Base-by-base conservation (phyloP, 2,113 vertebrate species). In the Chrysochloris asiatica region DNA sequence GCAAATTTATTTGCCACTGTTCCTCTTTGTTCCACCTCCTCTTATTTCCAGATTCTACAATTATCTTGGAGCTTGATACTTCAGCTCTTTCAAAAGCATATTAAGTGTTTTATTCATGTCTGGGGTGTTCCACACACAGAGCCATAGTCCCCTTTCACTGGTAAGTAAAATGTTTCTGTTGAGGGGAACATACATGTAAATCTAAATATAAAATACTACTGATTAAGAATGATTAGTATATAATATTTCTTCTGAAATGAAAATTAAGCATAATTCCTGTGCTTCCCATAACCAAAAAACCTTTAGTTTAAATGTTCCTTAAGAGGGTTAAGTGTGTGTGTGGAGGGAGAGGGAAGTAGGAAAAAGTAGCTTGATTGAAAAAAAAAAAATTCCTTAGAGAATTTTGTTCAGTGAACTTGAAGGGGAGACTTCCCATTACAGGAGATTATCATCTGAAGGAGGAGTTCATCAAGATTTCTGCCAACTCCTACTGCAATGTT, bases 151-250 rank as follows among this genome's bases (percentile, higher is more conserved):
- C n/a, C 21, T 79, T 90, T 73, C 87, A 59, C 45, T 85, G 1
- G 48, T 84, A 22, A 30, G 16, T 84, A 38, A 88, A 30, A 83
- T 87, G 8, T 84, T 88, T 72, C 78, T 90, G 4, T 10, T 80
- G 50, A 59, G 36, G 89, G 47, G 90, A 83, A 45, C 50, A 38
- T 65, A 75, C 14, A 26, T 52, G 43, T 85, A 89, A 83, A 30
- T 14, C 69, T 85, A 82, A 82, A 67, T 67, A 41, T 86, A 89
- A 86, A 81, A 80, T 92, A 36, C 38, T 73, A n/a, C 22, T 65
- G 16, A 65, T 73, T 65, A 86, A 80, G 45, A 73, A 38, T 22
- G 30, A 65, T 50, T 30, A 63, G 63, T 56, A 69, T 38, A 38
- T 59, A 52, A 69, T 12, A 38, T 78, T 48, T 89, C 38, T 72